Percentiles rank a stretch among this genome's conserved stretches.
Conservation (phyloP, 2,113 vertebrate genomes). For the Anthoscopus minutus region DNA sequence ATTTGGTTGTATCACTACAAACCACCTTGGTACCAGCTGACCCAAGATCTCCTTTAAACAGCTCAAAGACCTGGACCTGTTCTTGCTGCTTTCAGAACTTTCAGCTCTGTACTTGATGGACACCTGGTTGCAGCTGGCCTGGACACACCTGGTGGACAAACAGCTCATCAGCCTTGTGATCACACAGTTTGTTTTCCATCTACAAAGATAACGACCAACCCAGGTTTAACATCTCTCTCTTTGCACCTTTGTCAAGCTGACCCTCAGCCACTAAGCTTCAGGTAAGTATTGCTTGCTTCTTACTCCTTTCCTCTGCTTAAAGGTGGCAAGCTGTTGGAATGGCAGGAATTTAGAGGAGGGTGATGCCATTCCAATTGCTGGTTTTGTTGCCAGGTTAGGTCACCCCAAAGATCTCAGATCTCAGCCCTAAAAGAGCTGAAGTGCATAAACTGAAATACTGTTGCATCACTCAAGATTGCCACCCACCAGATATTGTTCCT, state of each 20-base stretch:
- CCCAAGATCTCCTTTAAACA: neutral
- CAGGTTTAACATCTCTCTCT: neutral
- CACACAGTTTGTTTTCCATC: neutral
- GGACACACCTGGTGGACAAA: neutral
- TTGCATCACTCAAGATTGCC: neutral
- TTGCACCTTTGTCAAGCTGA: neutral
- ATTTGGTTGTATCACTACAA: neutral
- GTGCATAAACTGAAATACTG: neutral
- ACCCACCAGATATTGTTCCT: neutral
- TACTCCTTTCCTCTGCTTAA: neutral
- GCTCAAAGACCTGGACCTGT: neutral
- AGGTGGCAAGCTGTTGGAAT: neutral
- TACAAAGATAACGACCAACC: neutral
- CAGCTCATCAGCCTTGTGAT: neutral
- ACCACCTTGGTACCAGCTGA: neutral
- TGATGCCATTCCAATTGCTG: neutral
- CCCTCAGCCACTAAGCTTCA: neutral
- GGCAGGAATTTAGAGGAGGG: neutral
- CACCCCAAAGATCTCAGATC: neutral
- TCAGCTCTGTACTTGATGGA: neutral
- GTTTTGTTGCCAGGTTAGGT: neutral
- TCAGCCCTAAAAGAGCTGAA: neutral
- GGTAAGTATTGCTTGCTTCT: neutral
- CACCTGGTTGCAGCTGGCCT: neutral
- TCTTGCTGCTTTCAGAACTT: neutral